Evolutionary conservation across 2,113 vertebrate genomes (phyloP).

Genomic region (Indicator maculatus): DNA sequence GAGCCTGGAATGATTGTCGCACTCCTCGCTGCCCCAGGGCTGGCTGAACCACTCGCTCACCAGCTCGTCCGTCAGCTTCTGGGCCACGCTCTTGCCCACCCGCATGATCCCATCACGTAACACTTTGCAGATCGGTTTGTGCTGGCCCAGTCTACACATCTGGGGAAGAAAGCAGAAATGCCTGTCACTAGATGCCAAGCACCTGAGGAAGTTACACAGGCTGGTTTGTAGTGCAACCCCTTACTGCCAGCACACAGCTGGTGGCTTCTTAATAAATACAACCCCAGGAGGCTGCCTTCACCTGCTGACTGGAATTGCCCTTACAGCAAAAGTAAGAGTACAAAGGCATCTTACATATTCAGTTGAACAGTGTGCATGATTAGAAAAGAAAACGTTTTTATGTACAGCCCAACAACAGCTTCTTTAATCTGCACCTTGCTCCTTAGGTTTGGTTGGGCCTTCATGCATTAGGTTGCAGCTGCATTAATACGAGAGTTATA

Average conservation of each 20-base stretch:
- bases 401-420: background rate
- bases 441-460: background rate
- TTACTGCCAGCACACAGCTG: background rate
- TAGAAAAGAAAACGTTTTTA: background rate
- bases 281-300: background rate
- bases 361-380: too few relatives aligned
- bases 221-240: background rate
- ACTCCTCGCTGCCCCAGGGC: conserved; percentile 90
- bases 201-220: background rate
- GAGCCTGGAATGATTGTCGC: conserved; percentile 92
- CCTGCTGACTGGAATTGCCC: background rate
- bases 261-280: background rate
- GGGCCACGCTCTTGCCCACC: conserved; percentile 82
- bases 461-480: background rate
- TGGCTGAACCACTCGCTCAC: conserved; percentile 90
- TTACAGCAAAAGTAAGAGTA: background rate
- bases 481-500: background rate
- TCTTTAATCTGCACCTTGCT: background rate
- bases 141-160: conserved; percentile 95
- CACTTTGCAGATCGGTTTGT: conserved; percentile 93
- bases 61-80: conserved; percentile 84
- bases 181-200: background rate
- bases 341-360: background rate
- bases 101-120: conserved; percentile 91
- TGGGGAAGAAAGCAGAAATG: conserved; percentile 51